phyloP scores from a whole-genome alignment of 1,140 invertebrate species.

The Leucophenga varia region DNA sequence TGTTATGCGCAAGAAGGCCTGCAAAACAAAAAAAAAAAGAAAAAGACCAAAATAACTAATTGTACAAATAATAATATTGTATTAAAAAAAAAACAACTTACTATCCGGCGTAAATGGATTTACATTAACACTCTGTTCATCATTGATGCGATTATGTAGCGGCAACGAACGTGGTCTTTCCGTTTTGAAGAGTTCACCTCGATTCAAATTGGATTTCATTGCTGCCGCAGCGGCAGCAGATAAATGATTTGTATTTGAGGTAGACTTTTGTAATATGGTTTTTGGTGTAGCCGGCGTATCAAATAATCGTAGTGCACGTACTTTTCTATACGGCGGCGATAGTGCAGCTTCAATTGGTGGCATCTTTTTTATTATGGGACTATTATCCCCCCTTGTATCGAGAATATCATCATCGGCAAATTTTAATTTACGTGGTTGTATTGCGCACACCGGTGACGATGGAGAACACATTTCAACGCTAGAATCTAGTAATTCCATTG shows the following conservation, averaged over 20 bases:
- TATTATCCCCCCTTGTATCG: constrained; percentile 38
- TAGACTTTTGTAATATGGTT: constrained; percentile 77
- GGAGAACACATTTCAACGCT: constrained; percentile 46
- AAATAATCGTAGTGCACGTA: constrained; percentile 76
- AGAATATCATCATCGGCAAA: constrained; percentile 47
- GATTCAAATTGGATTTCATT: constrained; percentile 56
- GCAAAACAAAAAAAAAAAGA: not conserved
- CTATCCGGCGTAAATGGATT: constrained; percentile 83
- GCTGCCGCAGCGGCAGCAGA: constrained; percentile 54
- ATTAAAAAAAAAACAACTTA: constrained; percentile 30
- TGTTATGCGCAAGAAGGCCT: constrained; percentile 48
- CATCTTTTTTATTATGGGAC: constrained; percentile 19
- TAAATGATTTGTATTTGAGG: constrained; percentile 58
- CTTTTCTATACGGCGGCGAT: constrained; percentile 80
- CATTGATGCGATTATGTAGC: constrained; percentile 38
- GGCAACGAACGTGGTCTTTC: constrained; percentile 46
- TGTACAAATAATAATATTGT: no score
- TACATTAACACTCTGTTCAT: constrained; percentile 69
- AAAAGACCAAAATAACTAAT: no score
- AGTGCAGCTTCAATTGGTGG: constrained; percentile 26
- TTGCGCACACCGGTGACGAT: constrained; percentile 26
- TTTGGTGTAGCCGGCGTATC: constrained; percentile 85
- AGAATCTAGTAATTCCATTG: constrained; percentile 33
- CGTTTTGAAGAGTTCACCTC: constrained; percentile 53
- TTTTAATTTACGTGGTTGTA: constrained; percentile 45